phyloP scores from a whole-genome alignment of 2,888 invertebrate genomes.

The Harpalus rubripes region DNA sequence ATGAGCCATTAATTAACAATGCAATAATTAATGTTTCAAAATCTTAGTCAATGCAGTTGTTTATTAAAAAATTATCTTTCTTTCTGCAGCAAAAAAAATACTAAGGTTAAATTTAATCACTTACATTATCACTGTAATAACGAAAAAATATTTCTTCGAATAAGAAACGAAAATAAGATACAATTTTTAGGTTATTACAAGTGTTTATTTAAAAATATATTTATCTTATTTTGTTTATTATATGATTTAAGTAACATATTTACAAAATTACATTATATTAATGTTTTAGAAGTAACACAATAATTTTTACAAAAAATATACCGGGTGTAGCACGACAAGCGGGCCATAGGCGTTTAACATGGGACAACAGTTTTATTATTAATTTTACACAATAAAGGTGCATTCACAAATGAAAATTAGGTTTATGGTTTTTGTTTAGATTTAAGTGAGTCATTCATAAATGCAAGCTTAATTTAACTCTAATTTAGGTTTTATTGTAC shows the following conservation, averaged over 20 bases:
- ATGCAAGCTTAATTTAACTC: no score
- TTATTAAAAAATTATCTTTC: conserved; percentile 30
- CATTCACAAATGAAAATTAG: no score
- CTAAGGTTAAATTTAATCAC: conserved; percentile 30
- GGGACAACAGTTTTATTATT: no score
- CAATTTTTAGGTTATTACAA: conserved; percentile 2
- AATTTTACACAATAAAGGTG: no score
- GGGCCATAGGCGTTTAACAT: no score
- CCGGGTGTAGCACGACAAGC: no score
- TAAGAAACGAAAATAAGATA: not conserved
- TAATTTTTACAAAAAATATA: no score
- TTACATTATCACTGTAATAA: conserved; percentile 25
- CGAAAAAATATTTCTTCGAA: conserved; percentile 12
- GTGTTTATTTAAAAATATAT: not conserved
- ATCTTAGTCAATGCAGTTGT: conserved; percentile 18
- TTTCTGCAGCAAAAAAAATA: conserved; percentile 22
- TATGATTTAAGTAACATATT: not conserved
- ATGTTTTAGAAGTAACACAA: no score
- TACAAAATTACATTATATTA: not conserved
- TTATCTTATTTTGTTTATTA: not conserved
- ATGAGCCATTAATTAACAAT: conserved; percentile 14
- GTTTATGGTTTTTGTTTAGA: no score
- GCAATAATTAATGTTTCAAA: conserved; percentile 31
- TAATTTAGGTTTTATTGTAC: no score
- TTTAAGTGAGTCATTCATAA: no score